A percentile compares a stretch with the other conserved stretches of the same genome.
Conservation (phyloP, 2,888 invertebrate genomes). For the Cephalotes varians region DNA sequence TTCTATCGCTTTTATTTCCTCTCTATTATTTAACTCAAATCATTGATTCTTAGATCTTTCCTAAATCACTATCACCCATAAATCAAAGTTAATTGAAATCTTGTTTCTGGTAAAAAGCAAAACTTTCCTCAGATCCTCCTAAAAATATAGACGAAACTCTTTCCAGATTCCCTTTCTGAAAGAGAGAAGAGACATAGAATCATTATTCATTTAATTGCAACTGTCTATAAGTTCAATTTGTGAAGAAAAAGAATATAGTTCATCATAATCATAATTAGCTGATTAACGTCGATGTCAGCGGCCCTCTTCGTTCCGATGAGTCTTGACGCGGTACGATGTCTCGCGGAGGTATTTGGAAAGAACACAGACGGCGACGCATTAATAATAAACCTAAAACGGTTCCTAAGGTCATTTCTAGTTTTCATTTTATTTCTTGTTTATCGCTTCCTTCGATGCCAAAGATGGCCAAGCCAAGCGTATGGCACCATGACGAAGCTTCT, state of each 20-base stretch:
- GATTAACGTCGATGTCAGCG: conserved; percentile 2
- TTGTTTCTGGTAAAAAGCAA: neutral
- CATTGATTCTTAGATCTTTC: too few relatives aligned
- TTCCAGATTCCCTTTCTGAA: neutral
- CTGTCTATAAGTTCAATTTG: neutral
- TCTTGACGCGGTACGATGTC: conserved; percentile 19
- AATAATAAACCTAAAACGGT: conserved; percentile 57
- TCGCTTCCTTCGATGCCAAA: conserved; percentile 21
- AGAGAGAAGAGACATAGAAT: neutral
- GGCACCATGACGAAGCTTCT: conserved; percentile 35
- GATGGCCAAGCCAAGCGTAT: conserved; percentile 45
- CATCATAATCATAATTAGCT: conserved; percentile 3
- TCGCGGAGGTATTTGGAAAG: conserved; percentile 62
- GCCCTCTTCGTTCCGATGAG: conserved; percentile 36
- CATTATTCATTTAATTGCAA: neutral
- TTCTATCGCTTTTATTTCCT: neutral
- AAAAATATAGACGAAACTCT: neutral
- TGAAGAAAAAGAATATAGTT: neutral
- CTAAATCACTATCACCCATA: neutral
- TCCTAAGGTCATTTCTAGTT: conserved; percentile 26
- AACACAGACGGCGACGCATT: conserved; percentile 71
- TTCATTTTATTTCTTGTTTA: conserved; percentile 19
- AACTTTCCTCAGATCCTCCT: neutral
- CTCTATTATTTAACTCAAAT: neutral
- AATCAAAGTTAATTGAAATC: conserved; percentile 12